Evolutionary conservation across 2,797 vertebrate genomes (phyloP).

Genomic region (Chaetodon trifasciatus): DNA sequence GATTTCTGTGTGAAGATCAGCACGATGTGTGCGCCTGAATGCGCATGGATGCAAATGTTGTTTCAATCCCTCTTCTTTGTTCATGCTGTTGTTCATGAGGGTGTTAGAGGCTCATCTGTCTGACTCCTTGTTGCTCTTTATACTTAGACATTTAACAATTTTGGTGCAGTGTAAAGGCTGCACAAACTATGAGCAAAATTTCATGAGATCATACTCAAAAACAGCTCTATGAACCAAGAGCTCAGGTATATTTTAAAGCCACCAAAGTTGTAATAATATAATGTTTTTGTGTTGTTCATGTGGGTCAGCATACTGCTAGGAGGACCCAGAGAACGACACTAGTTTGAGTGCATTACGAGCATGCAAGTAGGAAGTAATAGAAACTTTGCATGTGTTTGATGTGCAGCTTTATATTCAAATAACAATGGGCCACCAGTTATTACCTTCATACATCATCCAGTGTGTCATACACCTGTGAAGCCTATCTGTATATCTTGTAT

Average conservation of each 20-base stretch:
- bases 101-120: conserved; percentile 8
- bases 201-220: not conserved
- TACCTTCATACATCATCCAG: conserved; percentile 36
- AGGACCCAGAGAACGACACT: conserved; percentile 1
- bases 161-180: not conserved
- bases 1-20: conserved; percentile 54
- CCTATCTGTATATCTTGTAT: conserved; percentile 30
- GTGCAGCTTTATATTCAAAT: conserved; percentile 36
- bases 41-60: conserved; percentile 32
- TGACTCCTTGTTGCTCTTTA: conserved; percentile 25
- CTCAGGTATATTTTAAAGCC: not conserved
- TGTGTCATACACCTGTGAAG: conserved; percentile 30
- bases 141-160: not conserved
- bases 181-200: not conserved
- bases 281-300: not conserved
- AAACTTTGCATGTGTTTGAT: conserved; percentile 5
- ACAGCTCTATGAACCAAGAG: not conserved
- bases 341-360: conserved; percentile 2
- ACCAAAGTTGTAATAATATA: not conserved
- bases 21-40: conserved; percentile 29
- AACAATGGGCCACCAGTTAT: conserved; percentile 17
- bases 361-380: conserved; percentile 3
- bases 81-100: not conserved
- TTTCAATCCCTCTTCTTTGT: conserved; percentile 34
- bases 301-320: not conserved